phyloP scores from a whole-genome alignment of 1,140 invertebrate genomes.

The Leptinotarsa texana region DNA sequence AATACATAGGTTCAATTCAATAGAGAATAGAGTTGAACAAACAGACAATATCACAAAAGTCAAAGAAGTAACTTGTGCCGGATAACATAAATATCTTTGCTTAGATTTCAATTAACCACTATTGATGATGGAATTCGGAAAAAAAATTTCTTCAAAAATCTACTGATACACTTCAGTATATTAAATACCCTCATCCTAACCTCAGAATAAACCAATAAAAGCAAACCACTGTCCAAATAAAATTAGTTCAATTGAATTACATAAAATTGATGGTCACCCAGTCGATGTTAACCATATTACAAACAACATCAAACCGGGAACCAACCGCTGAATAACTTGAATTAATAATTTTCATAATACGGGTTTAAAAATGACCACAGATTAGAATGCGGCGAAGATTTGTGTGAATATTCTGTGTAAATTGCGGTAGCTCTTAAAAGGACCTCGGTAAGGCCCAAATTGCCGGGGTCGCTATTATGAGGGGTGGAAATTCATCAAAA shows the following conservation, averaged over 20 bases:
- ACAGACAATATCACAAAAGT: too few species aligned
- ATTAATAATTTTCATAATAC: conserved; percentile 4
- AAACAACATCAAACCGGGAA: neutral
- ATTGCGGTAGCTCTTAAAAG: conserved; percentile 18
- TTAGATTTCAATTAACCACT: too few species aligned
- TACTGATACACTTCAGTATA: too few species aligned
- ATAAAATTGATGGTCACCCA: neutral
- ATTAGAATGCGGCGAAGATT: conserved; percentile 15
- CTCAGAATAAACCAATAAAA: too few species aligned
- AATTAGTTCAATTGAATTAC: conserved; percentile 1
- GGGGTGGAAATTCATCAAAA: conserved; percentile 53
- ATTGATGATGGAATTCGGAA: too few species aligned
- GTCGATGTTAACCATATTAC: neutral
- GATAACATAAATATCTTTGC: too few species aligned
- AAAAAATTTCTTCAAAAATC: too few species aligned
- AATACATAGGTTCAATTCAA: too few species aligned
- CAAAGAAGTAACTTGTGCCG: too few species aligned
- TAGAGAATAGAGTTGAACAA: too few species aligned
- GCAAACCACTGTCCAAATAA: neutral
- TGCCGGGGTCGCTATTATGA: conserved; percentile 47
- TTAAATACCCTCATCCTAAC: too few species aligned
- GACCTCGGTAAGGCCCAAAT: conserved; percentile 17
- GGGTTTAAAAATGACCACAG: conserved; percentile 14
- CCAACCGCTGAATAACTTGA: neutral
- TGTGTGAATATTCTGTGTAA: conserved; percentile 10